A percentile compares a stretch with the other conserved stretches of the same genome.
Evolutionary conservation across 2,888 invertebrate species (phyloP).

Genomic region (Holacanthella duospinosa): DNA sequence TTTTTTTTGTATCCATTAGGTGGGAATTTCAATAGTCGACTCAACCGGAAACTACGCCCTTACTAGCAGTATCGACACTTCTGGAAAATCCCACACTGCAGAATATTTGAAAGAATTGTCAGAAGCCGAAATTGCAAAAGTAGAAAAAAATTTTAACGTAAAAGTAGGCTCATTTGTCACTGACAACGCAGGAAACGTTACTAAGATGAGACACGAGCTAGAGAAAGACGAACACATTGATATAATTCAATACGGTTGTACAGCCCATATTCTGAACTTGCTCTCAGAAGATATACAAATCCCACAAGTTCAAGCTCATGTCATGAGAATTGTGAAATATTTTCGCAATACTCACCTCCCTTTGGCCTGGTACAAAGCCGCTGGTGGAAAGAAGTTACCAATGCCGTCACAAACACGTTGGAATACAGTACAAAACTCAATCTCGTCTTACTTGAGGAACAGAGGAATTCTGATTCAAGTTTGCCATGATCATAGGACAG

Average conservation of each 20-base stretch:
- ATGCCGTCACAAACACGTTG: neutral
- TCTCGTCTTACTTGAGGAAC: neutral
- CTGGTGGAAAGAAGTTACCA: too few species aligned
- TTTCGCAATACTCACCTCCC: too few species aligned
- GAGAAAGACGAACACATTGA: neutral
- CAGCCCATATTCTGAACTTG: constrained; percentile 4
- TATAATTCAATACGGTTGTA: constrained; percentile 8
- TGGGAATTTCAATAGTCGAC: too few species aligned
- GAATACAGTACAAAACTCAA: neutral
- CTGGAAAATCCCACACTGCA: neutral
- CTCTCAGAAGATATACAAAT: constrained; percentile 3
- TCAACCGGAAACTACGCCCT: too few species aligned
- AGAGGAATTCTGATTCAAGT: neutral
- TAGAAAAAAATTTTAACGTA: neutral
- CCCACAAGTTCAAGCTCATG: neutral
- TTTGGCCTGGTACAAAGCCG: neutral
- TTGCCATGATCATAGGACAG: neutral
- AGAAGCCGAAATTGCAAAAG: neutral
- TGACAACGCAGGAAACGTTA: constrained; percentile 5
- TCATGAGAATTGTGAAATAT: constrained; percentile 7
- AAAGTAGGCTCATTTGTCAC: neutral
- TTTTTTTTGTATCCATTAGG: too few species aligned
- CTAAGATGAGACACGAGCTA: too few species aligned
- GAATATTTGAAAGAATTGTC: neutral
- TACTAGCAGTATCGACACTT: neutral